These are phyloP conservation scores for Phytoseiulus persimilis DNA, from an alignment of 2,888 invertebrate genomes.

Conservation along the genomic window DNA sequence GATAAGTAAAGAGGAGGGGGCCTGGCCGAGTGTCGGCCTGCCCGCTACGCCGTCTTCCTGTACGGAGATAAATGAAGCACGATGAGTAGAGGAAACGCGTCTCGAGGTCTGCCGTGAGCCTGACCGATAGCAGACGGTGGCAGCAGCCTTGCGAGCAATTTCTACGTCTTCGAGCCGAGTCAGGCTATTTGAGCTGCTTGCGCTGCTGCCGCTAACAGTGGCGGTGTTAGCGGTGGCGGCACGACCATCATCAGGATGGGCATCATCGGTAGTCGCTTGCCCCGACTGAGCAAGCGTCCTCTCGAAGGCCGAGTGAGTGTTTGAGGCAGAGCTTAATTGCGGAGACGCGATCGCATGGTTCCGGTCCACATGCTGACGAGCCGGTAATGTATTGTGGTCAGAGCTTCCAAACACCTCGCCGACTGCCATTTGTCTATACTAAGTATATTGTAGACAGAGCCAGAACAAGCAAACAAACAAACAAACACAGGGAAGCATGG, in stretches of 20 bases:
- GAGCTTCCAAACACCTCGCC: neutral
- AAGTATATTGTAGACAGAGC: neutral
- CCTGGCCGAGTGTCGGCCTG: neutral
- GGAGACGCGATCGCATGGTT: neutral
- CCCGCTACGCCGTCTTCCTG: neutral
- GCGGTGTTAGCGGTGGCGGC: neutral
- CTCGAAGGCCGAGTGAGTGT: neutral
- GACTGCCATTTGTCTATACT: neutral
- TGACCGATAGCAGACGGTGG: neutral
- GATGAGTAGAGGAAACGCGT: neutral
- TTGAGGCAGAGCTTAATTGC: neutral
- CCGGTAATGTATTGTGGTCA: neutral
- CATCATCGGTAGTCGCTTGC: neutral
- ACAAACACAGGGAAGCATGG: neutral
- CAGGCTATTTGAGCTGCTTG: neutral
- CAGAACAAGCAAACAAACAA: neutral
- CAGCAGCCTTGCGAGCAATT: neutral
- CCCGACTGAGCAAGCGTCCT: neutral
- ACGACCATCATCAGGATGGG: neutral
- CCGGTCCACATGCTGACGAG: neutral
- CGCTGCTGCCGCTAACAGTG: neutral
- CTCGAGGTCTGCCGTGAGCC: slow-evolving; percentile 5
- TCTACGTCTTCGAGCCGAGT: neutral
- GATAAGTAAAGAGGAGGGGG: slow-evolving; percentile 5
- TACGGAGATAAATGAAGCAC: slow-evolving; percentile 5